Percentiles rank a stretch among this genome's conserved stretches.
Evolutionary conservation across 2,888 invertebrate species (phyloP).

Genomic region (Scaptomyza tumidula): DNA sequence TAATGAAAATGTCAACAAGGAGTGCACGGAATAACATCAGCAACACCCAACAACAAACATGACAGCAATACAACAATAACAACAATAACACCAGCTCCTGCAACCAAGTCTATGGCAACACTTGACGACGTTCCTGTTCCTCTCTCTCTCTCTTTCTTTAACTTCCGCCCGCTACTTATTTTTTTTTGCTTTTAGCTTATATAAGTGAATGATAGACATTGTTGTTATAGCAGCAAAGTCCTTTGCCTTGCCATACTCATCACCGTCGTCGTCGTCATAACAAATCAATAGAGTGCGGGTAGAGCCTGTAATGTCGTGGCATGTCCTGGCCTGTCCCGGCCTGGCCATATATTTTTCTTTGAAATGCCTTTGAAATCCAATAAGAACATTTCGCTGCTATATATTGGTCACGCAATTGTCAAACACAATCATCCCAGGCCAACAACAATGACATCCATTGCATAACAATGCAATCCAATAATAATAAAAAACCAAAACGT

Average conservation of each 20-base stretch:
- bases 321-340: slow-evolving; percentile 23
- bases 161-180: background rate
- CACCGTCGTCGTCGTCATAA: slow-evolving; percentile 42
- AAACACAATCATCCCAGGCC: slow-evolving; percentile 36
- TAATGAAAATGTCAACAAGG: slow-evolving; percentile 75
- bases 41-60: slow-evolving; percentile 5
- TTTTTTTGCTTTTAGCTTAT: slow-evolving; percentile 49
- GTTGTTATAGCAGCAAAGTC: slow-evolving; percentile 62
- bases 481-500: slow-evolving; percentile 27
- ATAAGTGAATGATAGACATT: slow-evolving; percentile 67
- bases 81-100: slow-evolving; percentile 25
- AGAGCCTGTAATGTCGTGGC: slow-evolving; percentile 36
- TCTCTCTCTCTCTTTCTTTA: too few relatives aligned
- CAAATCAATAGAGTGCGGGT: slow-evolving; percentile 63
- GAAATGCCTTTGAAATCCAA: slow-evolving; percentile 64
- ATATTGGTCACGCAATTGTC: slow-evolving; percentile 65
- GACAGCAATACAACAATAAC: slow-evolving; percentile 25
- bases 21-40: slow-evolving; percentile 18
- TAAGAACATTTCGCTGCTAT: slow-evolving; percentile 39
- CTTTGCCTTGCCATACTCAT: background rate
- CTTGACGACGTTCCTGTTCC: slow-evolving; percentile 43
- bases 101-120: slow-evolving; percentile 54
- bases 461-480: slow-evolving; percentile 72
- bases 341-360: slow-evolving; percentile 36
- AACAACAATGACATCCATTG: slow-evolving; percentile 52